phyloP scores from a whole-genome alignment of 2,888 invertebrate genomes.

The Halocaridina rubra region DNA sequence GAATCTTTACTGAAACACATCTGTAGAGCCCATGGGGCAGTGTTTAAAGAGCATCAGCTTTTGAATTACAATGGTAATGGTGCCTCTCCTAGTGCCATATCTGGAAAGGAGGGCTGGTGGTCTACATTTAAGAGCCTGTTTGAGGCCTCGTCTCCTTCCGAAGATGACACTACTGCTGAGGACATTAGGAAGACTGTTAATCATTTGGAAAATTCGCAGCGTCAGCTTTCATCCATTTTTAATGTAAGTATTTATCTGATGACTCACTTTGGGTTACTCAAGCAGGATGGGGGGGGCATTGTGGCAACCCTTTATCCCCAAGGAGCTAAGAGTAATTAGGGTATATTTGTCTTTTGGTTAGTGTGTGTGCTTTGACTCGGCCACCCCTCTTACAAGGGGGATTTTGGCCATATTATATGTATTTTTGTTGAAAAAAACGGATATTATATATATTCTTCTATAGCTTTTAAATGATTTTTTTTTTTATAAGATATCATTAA shows the following conservation, averaged over 20 bases:
- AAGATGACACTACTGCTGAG: slow-evolving; percentile 28
- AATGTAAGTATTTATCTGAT: slow-evolving; percentile 20
- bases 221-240: slow-evolving; percentile 23
- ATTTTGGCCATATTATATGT: background rate
- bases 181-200: slow-evolving; percentile 35
- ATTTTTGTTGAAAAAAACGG: too few species aligned
- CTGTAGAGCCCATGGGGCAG: slow-evolving; percentile 21
- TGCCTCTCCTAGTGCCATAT: too few species aligned
- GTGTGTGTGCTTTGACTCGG: too few species aligned
- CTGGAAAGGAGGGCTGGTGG: slow-evolving; percentile 13
- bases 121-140: slow-evolving; percentile 3
- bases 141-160: slow-evolving; percentile 2
- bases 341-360: too few species aligned
- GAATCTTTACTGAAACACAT: slow-evolving; percentile 34
- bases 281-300: background rate
- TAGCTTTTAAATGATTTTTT: background rate
- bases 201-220: slow-evolving; percentile 28
- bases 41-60: slow-evolving; percentile 27
- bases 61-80: background rate
- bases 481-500: background rate
- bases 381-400: too few species aligned
- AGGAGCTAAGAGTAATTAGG: too few species aligned
- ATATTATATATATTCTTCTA: too few species aligned
- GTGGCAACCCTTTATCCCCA: too few species aligned
- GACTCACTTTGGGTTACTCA: too few species aligned